Base-by-base conservation (phyloP, 2,113 vertebrate genomes). In the Pelvicachromis taeniatus region DNA sequence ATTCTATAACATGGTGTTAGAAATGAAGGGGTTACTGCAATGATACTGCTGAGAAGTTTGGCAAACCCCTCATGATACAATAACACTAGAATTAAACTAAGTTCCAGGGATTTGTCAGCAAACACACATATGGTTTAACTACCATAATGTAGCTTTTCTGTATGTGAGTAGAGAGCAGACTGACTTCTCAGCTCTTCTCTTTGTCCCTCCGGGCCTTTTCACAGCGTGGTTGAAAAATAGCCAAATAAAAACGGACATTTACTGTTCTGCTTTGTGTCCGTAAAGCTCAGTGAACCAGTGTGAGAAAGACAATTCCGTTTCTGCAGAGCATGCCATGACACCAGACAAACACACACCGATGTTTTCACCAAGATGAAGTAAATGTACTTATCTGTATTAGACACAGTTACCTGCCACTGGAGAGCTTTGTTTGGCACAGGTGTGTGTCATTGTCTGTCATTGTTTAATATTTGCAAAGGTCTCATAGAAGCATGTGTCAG, bases 191-290 rank as follows among this genome's bases (percentile, higher is more conserved):
- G 70, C 26, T 52, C 45, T 52, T 77, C 26, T 89, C 79, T 86
- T 85, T 82, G 77, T 85, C 31, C 48, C 21, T 23, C 80, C 77
- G 45, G 73, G 78, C 81, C 75, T 54, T 59, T 65, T 88, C 81
- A 50, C 78, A 56, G 17, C 82, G 80, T 56, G 70, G 50, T 13
- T 90, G 83, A 87, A 78, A 81, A 79, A 87, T 81, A 87, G 81
- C 82, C 86, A 88, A 87, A 86, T 89, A 92, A 93, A 94, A 92
- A 89, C 68, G 87, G 80, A 85, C 83, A 89, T 92, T 93, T 86
- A 90, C 80, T 87, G 83, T 88, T 78, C 80, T 89, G 78, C 78
- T 88, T 84, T 90, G 88, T 91, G 84, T 94, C 92, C 82, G 84
- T 85, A 70, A 79, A 81, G 70, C 79, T 58, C 45, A 83, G 79